These are phyloP conservation scores for Cheilosia grossa DNA, from an alignment of 2,888 invertebrate genomes.

Conservation along the genomic window DNA sequence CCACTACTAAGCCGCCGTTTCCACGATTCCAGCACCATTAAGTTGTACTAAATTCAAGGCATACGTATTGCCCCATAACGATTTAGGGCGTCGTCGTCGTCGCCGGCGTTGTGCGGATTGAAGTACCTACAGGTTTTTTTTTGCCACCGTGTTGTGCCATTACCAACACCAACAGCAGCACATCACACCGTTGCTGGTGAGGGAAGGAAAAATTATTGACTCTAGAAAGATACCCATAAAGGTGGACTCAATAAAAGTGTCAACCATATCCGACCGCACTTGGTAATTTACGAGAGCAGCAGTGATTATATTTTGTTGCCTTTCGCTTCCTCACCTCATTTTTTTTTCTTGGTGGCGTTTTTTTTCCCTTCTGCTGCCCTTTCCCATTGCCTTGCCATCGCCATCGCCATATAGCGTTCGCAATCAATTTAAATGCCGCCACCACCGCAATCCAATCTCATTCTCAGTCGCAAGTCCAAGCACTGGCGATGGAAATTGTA, in stretches of 20 bases:
- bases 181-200: slow-evolving; percentile 1
- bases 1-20: not conserved
- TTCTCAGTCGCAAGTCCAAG: not conserved
- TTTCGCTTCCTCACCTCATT: slow-evolving; percentile 46
- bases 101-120: slow-evolving; percentile 35
- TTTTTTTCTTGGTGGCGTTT: slow-evolving; percentile 9
- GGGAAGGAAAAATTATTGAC: slow-evolving; percentile 64
- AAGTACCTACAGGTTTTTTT: slow-evolving; percentile 32
- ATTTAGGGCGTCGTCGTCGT: slow-evolving; percentile 71
- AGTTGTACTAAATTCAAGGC: slow-evolving; percentile 75
- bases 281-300: slow-evolving; percentile 74
- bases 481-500: slow-evolving; percentile 18
- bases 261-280: slow-evolving; percentile 74
- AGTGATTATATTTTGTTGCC: slow-evolving; percentile 60
- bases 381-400: slow-evolving; percentile 14
- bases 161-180: slow-evolving; percentile 21
- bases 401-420: slow-evolving; percentile 14
- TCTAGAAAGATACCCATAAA: slow-evolving; percentile 71
- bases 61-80: slow-evolving; percentile 71
- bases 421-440: slow-evolving; percentile 32
- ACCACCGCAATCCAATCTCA: slow-evolving; percentile 6
- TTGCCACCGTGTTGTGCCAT: slow-evolving; percentile 18
- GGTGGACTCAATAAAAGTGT: slow-evolving; percentile 75
- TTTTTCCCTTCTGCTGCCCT: slow-evolving; percentile 51
- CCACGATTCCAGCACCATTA: slow-evolving; percentile 59